Percentiles rank a stretch among this genome's conserved stretches.
These are phyloP conservation scores for Trichogramma evanescens DNA, from an alignment of 2,888 invertebrate genomes.

Conservation along the genomic window DNA sequence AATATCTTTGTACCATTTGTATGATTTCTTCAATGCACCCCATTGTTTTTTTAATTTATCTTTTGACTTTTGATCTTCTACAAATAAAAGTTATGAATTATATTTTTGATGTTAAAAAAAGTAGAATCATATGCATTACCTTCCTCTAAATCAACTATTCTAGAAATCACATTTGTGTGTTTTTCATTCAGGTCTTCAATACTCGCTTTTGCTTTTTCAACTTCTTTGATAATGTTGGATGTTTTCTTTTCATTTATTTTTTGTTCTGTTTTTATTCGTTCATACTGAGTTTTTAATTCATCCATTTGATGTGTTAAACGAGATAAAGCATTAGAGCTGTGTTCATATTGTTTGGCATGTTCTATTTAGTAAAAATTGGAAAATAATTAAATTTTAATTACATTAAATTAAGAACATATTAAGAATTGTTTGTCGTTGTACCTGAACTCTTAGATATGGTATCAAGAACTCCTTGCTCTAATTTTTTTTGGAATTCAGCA, in stretches of 20 bases:
- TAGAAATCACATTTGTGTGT: constrained; percentile 28
- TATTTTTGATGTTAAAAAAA: neutral
- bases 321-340: constrained; percentile 9
- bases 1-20: constrained; percentile 31
- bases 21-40: constrained; percentile 34
- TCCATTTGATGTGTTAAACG: constrained; percentile 17
- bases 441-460: constrained; percentile 17
- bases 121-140: constrained; percentile 24
- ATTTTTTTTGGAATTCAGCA: neutral
- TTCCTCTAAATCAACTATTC: constrained; percentile 34
- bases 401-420: neutral
- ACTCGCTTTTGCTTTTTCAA: constrained; percentile 24
- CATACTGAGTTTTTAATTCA: constrained; percentile 21
- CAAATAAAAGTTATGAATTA: constrained; percentile 2
- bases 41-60: constrained; percentile 28
- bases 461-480: constrained; percentile 5
- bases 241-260: constrained; percentile 34
- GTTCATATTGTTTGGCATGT: constrained; percentile 13
- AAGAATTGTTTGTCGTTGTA: neutral
- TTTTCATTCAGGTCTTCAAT: constrained; percentile 24
- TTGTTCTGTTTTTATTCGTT: constrained; percentile 25
- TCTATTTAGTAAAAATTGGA: constrained; percentile 3
- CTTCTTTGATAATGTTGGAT: constrained; percentile 18
- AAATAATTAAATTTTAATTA: neutral
- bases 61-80: constrained; percentile 27